Percentiles rank a stretch among this genome's conserved stretches.
These are phyloP conservation scores for Siderastrea siderea DNA, from an alignment of 92 coral and sea anemone species.

Conservation along the genomic window DNA sequence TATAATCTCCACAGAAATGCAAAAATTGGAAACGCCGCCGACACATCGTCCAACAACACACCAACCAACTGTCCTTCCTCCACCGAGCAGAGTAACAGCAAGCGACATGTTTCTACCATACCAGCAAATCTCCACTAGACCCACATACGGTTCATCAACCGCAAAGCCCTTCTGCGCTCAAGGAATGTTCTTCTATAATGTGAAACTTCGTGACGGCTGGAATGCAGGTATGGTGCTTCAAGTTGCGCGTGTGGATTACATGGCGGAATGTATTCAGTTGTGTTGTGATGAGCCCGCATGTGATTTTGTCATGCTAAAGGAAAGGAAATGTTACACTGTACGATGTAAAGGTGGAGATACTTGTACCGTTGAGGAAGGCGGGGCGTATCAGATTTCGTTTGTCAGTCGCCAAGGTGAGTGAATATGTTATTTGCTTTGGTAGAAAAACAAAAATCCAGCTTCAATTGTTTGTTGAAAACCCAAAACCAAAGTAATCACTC, in stretches of 20 bases:
- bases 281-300: constrained; percentile 89
- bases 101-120: constrained; percentile 21
- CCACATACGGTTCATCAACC: constrained; percentile 50
- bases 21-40: constrained; percentile 50
- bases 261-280: constrained; percentile 84
- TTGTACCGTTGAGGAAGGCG: constrained; percentile 88
- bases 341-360: constrained; percentile 76
- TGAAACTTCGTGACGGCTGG: constrained; percentile 86
- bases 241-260: constrained; percentile 49
- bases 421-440: too few species aligned
- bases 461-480: neutral
- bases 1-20: constrained; percentile 39
- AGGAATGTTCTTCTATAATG: constrained; percentile 91
- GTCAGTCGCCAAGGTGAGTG: constrained; percentile 80
- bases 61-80: constrained; percentile 15
- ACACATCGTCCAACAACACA: constrained; percentile 41
- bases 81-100: neutral
- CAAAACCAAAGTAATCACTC: neutral
- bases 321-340: constrained; percentile 78
- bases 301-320: constrained; percentile 86
- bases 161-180: constrained; percentile 75
- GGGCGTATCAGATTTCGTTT: constrained; percentile 82
- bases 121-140: constrained; percentile 25
- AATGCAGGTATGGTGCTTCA: constrained; percentile 82
- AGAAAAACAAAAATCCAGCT: too few species aligned